These are phyloP conservation scores for Heptranchias perlo DNA, from an alignment of 2,113 vertebrate species.

Conservation along the genomic window DNA sequence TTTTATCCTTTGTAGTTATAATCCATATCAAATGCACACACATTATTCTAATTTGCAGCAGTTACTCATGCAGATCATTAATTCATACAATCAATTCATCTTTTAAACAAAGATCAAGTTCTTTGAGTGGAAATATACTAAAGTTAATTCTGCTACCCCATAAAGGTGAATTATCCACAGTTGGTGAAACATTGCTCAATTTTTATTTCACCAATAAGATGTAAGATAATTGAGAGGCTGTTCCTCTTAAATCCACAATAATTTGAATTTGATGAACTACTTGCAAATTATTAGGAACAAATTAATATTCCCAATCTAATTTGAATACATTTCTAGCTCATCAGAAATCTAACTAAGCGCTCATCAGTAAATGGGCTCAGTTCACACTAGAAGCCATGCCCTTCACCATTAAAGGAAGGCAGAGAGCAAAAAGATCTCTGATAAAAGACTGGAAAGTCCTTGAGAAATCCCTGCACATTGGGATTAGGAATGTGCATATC, in stretches of 20 bases:
- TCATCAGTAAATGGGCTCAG: too few relatives aligned
- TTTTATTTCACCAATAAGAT: neutral
- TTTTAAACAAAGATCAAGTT: neutral
- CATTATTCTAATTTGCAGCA: neutral
- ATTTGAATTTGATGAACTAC: neutral
- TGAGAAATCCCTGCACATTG: neutral
- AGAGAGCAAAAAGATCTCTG: too few relatives aligned
- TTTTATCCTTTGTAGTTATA: neutral
- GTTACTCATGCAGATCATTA: neutral
- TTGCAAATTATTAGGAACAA: neutral
- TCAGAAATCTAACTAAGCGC: neutral
- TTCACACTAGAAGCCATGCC: too few relatives aligned
- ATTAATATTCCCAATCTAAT: neutral
- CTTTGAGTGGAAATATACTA: neutral
- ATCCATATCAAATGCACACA: neutral
- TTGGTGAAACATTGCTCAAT: neutral
- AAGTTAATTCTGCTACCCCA: neutral
- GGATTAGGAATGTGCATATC: neutral
- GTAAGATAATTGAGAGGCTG: neutral
- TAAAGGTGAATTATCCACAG: neutral
- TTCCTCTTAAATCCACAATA: neutral
- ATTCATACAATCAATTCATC: neutral
- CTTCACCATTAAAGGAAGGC: neutral
- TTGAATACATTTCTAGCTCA: slow-evolving; percentile 20
- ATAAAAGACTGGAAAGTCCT: neutral